Evolutionary conservation across 2,113 vertebrate genomes (phyloP), one percentile per base, ranked within the genome.

Genomic region (Pituophis catenifer): DNA sequence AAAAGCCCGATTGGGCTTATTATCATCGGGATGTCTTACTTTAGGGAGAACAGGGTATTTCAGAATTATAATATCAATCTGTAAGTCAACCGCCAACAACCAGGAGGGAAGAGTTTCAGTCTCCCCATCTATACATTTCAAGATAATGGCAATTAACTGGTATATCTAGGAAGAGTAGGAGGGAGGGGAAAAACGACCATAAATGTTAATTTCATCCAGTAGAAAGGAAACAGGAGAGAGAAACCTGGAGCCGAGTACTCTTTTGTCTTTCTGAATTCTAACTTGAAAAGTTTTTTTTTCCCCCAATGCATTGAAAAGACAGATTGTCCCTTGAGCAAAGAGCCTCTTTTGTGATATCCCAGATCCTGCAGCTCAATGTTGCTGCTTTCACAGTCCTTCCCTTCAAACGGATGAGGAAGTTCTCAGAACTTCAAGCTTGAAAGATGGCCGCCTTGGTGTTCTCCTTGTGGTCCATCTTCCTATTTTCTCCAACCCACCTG

Each of bases 61-160:
- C 26, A n/a, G 62, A 65, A 53, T 94, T 65, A 81, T 5, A 57
- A 17, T 57, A 75, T 53, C 92, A 95, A 91, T 93, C 86, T 48
- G 91, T 59, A 86, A 52, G 55, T 85, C 48, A 54, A 88, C 85
- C 54, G 91, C 90, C 87, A 95, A 95, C 94, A 90, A 75, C 91
- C 92, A 94, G 81, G 86, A 93, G 91, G 89, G 88, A 94, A 58
- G 75, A 58, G 89, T 91, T 92, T 93, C 93, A 93, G 91, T 91
- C 75, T 88, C 90, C 93, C 95, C 93, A 94, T 92, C 93, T 94
- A 94, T 90, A 93, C 91, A 81, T 87, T 89, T 95, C 95, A 93
- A 89, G 94, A 95, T 96, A 81, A 8, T 86, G 91, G 93, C 90
- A 90, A 24, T 48, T 89, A 91, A 86, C 93, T 96, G 44, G 94